phyloP scores from a whole-genome alignment of 2,888 invertebrate species.

The Pocota personata region DNA sequence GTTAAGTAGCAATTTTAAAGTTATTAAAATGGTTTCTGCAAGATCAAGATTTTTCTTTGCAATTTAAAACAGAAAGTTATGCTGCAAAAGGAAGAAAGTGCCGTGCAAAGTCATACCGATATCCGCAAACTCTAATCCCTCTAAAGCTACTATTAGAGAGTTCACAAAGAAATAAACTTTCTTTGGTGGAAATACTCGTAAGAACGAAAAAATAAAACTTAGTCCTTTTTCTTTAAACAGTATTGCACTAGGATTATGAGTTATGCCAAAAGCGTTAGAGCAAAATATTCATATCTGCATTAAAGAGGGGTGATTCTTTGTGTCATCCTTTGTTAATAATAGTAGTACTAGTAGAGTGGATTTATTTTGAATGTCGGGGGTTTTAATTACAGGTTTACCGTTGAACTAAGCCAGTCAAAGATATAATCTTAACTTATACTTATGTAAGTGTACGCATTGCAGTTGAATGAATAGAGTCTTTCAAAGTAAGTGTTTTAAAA shows the following conservation, averaged over 20 bases:
- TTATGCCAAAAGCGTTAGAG: not conserved
- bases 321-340: not conserved
- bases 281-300: not conserved
- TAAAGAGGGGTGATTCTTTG: not conserved
- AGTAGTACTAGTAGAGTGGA: not conserved
- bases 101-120: not conserved
- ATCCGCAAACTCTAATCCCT: not conserved
- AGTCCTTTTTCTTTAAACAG: not conserved
- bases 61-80: not conserved
- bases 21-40: not conserved
- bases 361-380: not conserved
- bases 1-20: not conserved
- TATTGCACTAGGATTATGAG: not conserved
- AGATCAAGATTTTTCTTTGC: not conserved
- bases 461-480: not conserved
- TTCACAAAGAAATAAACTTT: not conserved
- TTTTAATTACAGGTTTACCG: not conserved
- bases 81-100: not conserved
- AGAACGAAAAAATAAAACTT: not conserved
- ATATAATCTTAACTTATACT: not conserved
- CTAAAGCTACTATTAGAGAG: not conserved
- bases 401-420: not conserved
- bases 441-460: not conserved
- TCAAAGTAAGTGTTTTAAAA: not conserved
- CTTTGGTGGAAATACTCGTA: not conserved